Evolutionary conservation across 2,113 vertebrate species (phyloP).

Genomic region (Narcine bancroftii): DNA sequence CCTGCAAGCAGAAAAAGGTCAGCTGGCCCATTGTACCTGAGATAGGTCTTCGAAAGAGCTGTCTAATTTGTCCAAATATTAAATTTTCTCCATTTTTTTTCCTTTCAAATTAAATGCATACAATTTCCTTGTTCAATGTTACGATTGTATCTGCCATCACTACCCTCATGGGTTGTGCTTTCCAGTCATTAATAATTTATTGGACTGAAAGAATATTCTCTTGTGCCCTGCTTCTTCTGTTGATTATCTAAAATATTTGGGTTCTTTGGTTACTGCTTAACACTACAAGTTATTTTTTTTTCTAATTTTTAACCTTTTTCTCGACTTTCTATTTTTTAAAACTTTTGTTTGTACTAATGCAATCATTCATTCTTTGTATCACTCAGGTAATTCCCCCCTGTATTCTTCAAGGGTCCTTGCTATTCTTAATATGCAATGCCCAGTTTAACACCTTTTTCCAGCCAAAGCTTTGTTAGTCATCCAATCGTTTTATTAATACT

Average conservation of each 20-base stretch:
- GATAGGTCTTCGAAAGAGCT: background rate
- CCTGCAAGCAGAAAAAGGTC: background rate
- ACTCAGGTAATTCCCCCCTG: background rate
- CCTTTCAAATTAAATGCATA: background rate
- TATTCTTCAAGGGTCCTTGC: background rate
- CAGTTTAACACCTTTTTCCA: background rate
- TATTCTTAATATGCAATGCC: background rate
- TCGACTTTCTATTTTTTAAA: too few relatives aligned
- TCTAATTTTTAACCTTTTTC: background rate
- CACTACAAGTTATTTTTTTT: background rate
- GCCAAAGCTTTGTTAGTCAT: background rate
- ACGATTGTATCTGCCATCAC: background rate
- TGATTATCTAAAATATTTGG: background rate
- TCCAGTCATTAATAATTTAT: background rate
- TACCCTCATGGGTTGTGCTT: background rate
- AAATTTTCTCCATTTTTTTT: background rate
- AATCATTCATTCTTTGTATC: background rate
- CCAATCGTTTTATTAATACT: too few relatives aligned
- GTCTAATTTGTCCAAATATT: background rate
- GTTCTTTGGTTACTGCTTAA: background rate
- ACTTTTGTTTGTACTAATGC: background rate
- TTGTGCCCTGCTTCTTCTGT: background rate
- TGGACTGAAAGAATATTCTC: background rate
- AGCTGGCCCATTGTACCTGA: background rate
- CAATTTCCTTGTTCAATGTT: background rate